Percentiles rank a stretch among this genome's conserved stretches.
These are phyloP conservation scores for Pomacea canaliculata DNA, from an alignment of 2,888 invertebrate species.

Conservation along the genomic window DNA sequence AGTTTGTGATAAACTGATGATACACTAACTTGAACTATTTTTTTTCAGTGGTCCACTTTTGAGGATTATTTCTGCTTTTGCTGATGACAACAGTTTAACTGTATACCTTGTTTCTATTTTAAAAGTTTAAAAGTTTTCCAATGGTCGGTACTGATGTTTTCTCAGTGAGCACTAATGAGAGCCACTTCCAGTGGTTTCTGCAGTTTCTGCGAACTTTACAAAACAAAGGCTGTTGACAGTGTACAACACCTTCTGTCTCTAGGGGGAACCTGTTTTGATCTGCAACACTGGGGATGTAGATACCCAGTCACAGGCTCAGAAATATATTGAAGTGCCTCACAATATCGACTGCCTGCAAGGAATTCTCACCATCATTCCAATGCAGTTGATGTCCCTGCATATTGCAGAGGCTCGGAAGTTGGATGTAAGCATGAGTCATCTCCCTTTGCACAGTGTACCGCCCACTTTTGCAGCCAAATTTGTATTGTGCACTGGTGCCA, in stretches of 20 bases:
- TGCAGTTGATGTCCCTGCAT: conserved; percentile 98
- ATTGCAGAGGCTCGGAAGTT: conserved; percentile 95
- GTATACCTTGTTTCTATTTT: no score
- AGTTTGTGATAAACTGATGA: no score
- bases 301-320: conserved; percentile 83
- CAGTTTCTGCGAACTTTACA: no score
- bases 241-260: conserved; percentile 62
- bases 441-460: background rate
- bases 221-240: background rate
- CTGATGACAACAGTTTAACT: no score
- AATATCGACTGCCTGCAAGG: conserved; percentile 98
- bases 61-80: no score
- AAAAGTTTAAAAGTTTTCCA: no score
- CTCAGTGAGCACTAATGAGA: no score
- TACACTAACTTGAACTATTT: no score
- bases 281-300: conserved; percentile 93
- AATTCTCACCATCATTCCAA: conserved; percentile 96
- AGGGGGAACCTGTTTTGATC: conserved; percentile 93
- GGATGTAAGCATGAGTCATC: conserved; percentile 76
- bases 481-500: no score
- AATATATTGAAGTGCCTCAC: conserved; percentile 88
- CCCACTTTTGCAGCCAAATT: background rate
- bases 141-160: no score
- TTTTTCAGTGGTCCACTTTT: no score
- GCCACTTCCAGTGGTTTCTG: no score